A percentile compares a stretch with the other conserved stretches of the same genome.
Evolutionary conservation across 2,113 vertebrate species (phyloP).

Genomic region (Hirundichthys speculiger): DNA sequence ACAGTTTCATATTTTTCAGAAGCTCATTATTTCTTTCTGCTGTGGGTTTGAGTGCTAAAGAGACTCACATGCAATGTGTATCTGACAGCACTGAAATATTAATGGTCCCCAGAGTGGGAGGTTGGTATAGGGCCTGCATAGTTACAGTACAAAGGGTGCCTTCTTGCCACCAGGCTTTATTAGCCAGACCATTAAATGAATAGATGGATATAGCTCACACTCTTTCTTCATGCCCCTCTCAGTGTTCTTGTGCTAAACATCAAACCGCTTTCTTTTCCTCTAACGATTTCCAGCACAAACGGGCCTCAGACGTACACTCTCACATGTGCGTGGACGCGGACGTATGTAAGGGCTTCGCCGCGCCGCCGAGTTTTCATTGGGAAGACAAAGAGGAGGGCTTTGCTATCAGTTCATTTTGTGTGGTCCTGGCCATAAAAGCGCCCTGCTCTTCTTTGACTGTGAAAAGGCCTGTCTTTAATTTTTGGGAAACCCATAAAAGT

Average conservation of each 20-base stretch:
- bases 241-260: conserved; percentile 59
- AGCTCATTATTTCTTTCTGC: conserved; percentile 81
- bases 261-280: conserved; percentile 46
- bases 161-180: conserved; percentile 79
- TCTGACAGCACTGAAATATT: conserved; percentile 81
- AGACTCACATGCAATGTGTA: conserved; percentile 74
- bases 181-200: conserved; percentile 75
- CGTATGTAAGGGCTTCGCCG: conserved; percentile 1
- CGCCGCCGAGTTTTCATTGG: conserved; percentile 55
- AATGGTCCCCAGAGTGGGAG: conserved; percentile 80
- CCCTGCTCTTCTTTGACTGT: conserved; percentile 91
- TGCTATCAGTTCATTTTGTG: conserved; percentile 93
- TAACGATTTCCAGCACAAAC: conserved; percentile 45
- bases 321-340: neutral
- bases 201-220: conserved; percentile 59
- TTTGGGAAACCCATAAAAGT: conserved; percentile 94
- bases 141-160: conserved; percentile 80
- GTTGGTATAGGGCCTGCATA: conserved; percentile 76
- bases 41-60: conserved; percentile 76
- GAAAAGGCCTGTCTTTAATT: conserved; percentile 95
- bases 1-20: conserved; percentile 76
- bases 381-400: conserved; percentile 78
- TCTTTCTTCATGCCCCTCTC: conserved; percentile 46
- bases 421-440: conserved; percentile 92
- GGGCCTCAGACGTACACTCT: conserved; percentile 4